Base-by-base conservation (phyloP, 2,113 vertebrate genomes). In the Struthidea cinerea region DNA sequence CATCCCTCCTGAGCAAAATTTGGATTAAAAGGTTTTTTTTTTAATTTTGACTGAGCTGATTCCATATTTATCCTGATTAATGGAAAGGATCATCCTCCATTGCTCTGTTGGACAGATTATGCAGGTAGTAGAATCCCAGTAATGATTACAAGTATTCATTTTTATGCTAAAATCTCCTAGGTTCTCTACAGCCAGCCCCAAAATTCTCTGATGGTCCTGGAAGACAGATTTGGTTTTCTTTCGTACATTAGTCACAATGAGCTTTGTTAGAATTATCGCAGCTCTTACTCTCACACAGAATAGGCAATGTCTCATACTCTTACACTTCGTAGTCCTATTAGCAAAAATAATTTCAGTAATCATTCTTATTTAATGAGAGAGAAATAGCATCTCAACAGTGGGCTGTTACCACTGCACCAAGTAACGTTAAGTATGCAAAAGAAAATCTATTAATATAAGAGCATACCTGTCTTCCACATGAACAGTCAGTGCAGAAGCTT, bases 381-480 rank as follows among this genome's bases (percentile, higher is more conserved):
- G 20, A 95, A 96, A 94, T 50, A 94, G 1, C 32, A 90, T 86
- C 49, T 65, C 61, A 75, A 26, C 53, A 82, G 67, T 85, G 55
- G 19, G 41, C 74, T 95, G 50, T n/a, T 89, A 18, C 50, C 70
- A 60, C 90, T 74, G 59, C 44, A 41, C 16, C 26, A 87, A 69
- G 73, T 83, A 84, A 87, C 6, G 5, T 33, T 33, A 90, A 78
- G 30, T 30, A 91, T 0, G 5, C 42, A 55, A 76, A 84, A 90
- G n/a, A 81, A 85, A 76, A 93, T 83, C 70, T 83, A 73, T 91
- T 65, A 96, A 93, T 87, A 69, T 80, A 92, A 94, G 78, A 93
- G 59, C 79, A 86, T 95, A 96, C 95, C 94, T 96, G 84, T 91
- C 41, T 88, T 94, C 90, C 95, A 86, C 93, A 90, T 69, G 95